Evolutionary conservation across 2,797 vertebrate species (phyloP), one percentile per base, ranked within the genome.

Genomic region (Neostethus bicornis): DNA sequence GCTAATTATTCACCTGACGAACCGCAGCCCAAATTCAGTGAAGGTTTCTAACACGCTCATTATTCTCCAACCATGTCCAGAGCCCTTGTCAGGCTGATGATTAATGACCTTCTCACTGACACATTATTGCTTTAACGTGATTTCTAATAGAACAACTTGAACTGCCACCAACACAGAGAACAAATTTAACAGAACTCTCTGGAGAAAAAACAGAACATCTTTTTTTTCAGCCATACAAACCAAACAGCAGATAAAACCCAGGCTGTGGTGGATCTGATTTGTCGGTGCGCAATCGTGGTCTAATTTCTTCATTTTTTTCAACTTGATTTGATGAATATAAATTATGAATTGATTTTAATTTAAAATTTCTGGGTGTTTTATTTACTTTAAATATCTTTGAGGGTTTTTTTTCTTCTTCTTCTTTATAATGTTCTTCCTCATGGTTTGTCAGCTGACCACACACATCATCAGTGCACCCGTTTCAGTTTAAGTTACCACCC

Each of bases 61-160:
- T 90, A 81, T 41, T 78, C 23, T 53, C 81, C 84, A 87, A 88
- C 75, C 76, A 58, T 83, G 73, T 89, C 87, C 89, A 90, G 84
- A 86, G 41, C 75, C 51, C 62, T 46, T 83, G 84, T 87, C 87
- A 89, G 25, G 24, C 66, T 63, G 57, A 72, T 92, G 87, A 90
- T 90, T 90, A 87, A 90, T 90, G 87, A 77, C 37, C 70, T 46
- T 78, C 70, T 67, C 75, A 60, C 82, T 85, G 59, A 9, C 61
- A 74, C 56, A 68, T 70, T 87, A 83, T 86, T 85, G 79, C 78
- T 88, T 78, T 78, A 87, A 83, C 73, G 80, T 81, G 72, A 81
- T 81, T 84, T 87, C 70, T 87, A 81, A 77, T 82, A 72, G 85
- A 74, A 70, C 55, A 54, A 62, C 61, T 79, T 68, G 61, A 76